phyloP scores from a whole-genome alignment of 2,113 vertebrate species.

The Ceratotherium simum region DNA sequence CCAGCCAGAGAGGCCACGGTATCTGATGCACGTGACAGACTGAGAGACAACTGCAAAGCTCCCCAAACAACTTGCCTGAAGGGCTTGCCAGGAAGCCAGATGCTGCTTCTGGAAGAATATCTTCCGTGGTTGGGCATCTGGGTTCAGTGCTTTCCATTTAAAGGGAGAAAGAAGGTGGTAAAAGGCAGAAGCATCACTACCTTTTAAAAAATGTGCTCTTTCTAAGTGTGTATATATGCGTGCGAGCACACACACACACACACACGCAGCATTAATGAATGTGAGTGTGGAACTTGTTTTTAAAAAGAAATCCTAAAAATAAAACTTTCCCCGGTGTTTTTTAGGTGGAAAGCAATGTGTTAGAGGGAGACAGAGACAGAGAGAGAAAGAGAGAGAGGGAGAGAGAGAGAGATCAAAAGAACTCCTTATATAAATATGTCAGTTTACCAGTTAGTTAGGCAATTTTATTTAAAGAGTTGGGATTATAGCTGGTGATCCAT shows the following conservation, averaged over 20 bases:
- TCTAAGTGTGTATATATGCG: not conserved
- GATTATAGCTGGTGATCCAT: not conserved
- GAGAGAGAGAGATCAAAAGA: not conserved
- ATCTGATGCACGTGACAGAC: constrained; percentile 87
- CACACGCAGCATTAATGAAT: not conserved
- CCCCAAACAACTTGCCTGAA: constrained; percentile 86
- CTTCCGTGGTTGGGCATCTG: constrained; percentile 89
- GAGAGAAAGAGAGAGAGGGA: not conserved
- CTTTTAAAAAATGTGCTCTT: constrained; percentile 62
- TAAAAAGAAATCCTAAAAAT: constrained; percentile 19
- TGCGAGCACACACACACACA: not conserved
- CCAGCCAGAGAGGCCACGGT: constrained; percentile 86
- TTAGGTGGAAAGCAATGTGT: constrained; percentile 40
- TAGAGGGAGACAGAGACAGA: not conserved
- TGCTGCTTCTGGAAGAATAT: constrained; percentile 89
- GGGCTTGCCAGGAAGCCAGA: constrained; percentile 90
- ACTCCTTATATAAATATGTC: not conserved
- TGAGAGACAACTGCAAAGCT: constrained; percentile 87
- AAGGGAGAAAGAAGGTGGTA: constrained; percentile 82
- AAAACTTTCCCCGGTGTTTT: not conserved
- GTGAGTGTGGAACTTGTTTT: constrained; percentile 50
- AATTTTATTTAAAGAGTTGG: constrained; percentile 38
- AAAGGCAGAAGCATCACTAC: constrained; percentile 67
- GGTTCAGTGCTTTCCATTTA: constrained; percentile 86
- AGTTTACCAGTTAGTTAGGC: not conserved